These are phyloP conservation scores for Tenualosa thibaudeaui DNA, from an alignment of 2,797 vertebrate species.

Conservation along the genomic window DNA sequence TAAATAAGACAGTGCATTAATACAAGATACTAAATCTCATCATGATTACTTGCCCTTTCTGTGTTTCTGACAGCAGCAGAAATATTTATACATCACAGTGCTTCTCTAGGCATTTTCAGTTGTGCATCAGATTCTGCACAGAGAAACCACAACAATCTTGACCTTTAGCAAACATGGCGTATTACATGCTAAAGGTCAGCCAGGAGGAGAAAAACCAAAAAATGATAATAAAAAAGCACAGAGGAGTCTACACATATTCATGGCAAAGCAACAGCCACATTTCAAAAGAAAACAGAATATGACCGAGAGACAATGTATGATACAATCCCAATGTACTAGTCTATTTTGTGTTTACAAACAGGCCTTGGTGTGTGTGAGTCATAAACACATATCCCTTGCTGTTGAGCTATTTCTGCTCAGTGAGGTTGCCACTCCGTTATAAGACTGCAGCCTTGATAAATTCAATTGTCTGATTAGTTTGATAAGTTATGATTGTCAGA, in stretches of 20 bases:
- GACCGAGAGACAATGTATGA: conserved; percentile 54
- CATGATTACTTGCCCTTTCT: conserved; percentile 67
- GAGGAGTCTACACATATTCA: not conserved
- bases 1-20: conserved; percentile 40
- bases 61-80: conserved; percentile 66
- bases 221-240: not conserved
- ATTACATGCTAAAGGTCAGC: conserved; percentile 81
- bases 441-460: conserved; percentile 15
- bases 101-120: conserved; percentile 66
- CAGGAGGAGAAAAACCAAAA: conserved; percentile 54
- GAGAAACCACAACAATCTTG: conserved; percentile 76
- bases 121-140: conserved; percentile 72
- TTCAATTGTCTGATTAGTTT: conserved; percentile 23
- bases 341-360: not conserved
- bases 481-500: conserved; percentile 17
- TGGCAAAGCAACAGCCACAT: not conserved
- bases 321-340: not conserved
- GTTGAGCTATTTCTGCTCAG: not conserved
- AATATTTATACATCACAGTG: conserved; percentile 67
- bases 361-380: not conserved
- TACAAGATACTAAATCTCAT: conserved; percentile 54
- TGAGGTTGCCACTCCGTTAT: not conserved
- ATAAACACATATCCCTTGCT: not conserved
- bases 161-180: conserved; percentile 79
- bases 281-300: not conserved